phyloP scores from a whole-genome alignment of 1,140 invertebrate species.

The Eriocheir sinensis region DNA sequence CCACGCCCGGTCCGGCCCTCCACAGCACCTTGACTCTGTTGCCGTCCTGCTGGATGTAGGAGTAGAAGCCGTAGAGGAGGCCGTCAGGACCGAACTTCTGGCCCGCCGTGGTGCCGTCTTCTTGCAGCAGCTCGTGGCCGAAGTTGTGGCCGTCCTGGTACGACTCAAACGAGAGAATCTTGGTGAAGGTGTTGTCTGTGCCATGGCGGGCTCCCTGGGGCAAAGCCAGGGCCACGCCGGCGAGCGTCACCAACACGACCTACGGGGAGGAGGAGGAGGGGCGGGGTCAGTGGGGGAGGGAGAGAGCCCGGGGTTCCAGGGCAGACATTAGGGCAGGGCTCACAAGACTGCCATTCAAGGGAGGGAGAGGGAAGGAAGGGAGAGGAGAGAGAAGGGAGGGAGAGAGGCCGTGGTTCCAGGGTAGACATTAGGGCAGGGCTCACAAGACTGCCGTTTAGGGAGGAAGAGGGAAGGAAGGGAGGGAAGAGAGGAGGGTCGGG shows the following conservation, averaged over 20 bases:
- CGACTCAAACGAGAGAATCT: conserved; percentile 78
- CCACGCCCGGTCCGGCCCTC: conserved; percentile 75
- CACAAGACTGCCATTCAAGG: no score
- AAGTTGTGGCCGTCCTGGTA: conserved; percentile 77
- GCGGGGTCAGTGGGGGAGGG: no score
- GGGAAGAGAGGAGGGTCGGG: no score
- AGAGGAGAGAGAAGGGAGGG: no score
- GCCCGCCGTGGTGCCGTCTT: conserved; percentile 76
- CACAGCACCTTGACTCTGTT: conserved; percentile 76
- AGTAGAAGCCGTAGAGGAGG: conserved; percentile 78
- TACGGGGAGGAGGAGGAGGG: not conserved
- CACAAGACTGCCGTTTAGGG: no score
- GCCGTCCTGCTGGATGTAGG: conserved; percentile 75
- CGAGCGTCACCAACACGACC: conserved; percentile 70
- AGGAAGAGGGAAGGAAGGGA: no score
- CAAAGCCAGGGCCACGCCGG: conserved; percentile 71
- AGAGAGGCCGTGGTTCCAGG: no score
- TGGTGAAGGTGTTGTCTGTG: conserved; percentile 72
- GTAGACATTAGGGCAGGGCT: no score
- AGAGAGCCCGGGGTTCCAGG: no score
- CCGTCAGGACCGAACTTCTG: conserved; percentile 78
- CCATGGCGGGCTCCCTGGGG: conserved; percentile 60
- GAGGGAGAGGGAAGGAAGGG: no score
- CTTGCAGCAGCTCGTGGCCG: conserved; percentile 76
- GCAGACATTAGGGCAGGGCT: no score